phyloP scores from a whole-genome alignment of 37 sponge, comb jelly and placozoan species.

The Ephydatia muelleri region DNA sequence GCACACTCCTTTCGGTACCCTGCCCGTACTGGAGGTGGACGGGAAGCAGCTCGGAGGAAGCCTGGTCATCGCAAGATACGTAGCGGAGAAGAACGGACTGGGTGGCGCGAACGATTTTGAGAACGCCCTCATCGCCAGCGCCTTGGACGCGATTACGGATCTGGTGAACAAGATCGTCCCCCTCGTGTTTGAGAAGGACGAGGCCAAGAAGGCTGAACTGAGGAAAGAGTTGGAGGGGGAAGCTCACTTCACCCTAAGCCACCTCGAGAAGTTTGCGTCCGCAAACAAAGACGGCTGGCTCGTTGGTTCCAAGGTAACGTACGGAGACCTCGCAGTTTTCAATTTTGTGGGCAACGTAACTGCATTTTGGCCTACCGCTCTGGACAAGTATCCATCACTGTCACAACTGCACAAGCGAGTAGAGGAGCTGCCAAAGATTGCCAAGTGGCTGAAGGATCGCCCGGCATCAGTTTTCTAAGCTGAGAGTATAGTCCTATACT shows the following conservation, averaged over 20 bases:
- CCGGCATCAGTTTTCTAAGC: constrained; percentile 7
- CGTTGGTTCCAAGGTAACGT: constrained; percentile 40
- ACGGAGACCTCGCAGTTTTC: constrained; percentile 17
- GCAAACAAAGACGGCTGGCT: constrained; percentile 30
- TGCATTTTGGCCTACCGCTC: not conserved
- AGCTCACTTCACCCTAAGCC: constrained; percentile 2
- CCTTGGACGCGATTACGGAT: constrained; percentile 45
- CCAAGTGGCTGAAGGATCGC: constrained; percentile 54
- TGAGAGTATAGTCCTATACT: too few species aligned
- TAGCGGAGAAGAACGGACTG: constrained; percentile 59
- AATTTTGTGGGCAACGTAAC: too few species aligned
- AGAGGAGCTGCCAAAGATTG: constrained; percentile 30
- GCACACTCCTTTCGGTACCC: constrained; percentile 31
- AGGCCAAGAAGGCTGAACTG: constrained; percentile 34
- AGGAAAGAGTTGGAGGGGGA: constrained; percentile 9
- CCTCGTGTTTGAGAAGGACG: constrained; percentile 43
- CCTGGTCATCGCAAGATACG: constrained; percentile 23
- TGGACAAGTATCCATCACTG: constrained; percentile 21
- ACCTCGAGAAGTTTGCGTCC: constrained; percentile 19
- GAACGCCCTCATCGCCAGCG: constrained; percentile 55
- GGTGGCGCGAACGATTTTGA: constrained; percentile 59
- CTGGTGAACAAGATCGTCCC: constrained; percentile 1
- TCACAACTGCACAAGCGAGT: not conserved
- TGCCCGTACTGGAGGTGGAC: constrained; percentile 60
- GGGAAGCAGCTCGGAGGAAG: constrained; percentile 55